phyloP scores from a whole-genome alignment of 2,113 vertebrate genomes.

The Coracopsis vasa region DNA sequence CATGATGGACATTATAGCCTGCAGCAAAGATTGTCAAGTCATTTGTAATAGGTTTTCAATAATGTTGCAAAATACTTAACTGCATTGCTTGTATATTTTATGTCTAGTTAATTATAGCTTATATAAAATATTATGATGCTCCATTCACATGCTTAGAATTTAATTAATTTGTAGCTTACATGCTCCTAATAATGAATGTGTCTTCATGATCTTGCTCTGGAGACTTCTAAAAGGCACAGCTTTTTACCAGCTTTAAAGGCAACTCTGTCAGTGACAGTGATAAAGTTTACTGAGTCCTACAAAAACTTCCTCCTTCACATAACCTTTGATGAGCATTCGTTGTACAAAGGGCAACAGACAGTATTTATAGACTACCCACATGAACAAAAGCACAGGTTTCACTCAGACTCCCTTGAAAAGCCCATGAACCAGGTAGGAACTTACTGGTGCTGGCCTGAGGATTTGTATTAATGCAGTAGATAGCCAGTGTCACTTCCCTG shows the following conservation, averaged over 20 bases:
- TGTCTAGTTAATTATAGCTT: not conserved
- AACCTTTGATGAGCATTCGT: not conserved
- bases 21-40: not conserved
- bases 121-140: constrained; percentile 24
- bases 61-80: not conserved
- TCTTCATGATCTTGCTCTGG: not conserved
- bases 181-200: not conserved
- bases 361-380: not conserved
- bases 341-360: not conserved
- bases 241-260: constrained; percentile 8
- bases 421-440: not conserved
- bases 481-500: not conserved
- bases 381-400: not conserved
- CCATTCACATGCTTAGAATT: not conserved
- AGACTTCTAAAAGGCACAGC: not conserved
- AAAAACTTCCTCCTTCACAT: not conserved
- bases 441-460: not conserved
- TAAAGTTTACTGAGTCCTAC: constrained; percentile 16
- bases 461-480: not conserved
- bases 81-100: not conserved
- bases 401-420: not conserved
- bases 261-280: not conserved
- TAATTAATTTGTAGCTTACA: not conserved
- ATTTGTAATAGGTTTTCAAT: not conserved
- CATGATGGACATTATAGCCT: not conserved